phyloP scores from a whole-genome alignment of 2,888 invertebrate species.

The Phlogophora meticulosa region DNA sequence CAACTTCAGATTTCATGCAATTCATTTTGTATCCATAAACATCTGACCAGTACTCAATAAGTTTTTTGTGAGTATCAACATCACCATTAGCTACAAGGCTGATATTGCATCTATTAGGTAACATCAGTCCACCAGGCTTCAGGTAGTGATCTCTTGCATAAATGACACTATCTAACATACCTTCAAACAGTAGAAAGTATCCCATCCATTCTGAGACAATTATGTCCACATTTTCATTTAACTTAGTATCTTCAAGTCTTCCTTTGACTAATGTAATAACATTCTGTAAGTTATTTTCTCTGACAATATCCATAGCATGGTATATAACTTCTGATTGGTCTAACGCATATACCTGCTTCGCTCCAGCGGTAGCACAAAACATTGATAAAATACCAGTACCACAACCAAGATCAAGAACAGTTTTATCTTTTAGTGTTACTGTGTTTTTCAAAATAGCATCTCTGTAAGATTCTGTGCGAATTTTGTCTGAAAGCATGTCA shows the following conservation, averaged over 20 bases:
- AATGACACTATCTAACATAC: slow-evolving; percentile 98
- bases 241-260: slow-evolving; percentile 95
- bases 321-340: slow-evolving; percentile 99
- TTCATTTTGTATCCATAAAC: slow-evolving; percentile 99
- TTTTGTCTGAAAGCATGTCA: slow-evolving; percentile 97
- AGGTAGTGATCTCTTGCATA: slow-evolving; percentile 96
- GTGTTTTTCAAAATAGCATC: slow-evolving; percentile 95
- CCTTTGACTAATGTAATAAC: slow-evolving; percentile 96
- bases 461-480: slow-evolving; percentile 96
- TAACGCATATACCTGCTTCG: slow-evolving; percentile 96
- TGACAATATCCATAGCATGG: slow-evolving; percentile 98
- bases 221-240: slow-evolving; percentile 96
- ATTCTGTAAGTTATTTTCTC: slow-evolving; percentile 94
- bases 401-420: slow-evolving; percentile 98
- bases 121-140: slow-evolving; percentile 93
- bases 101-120: slow-evolving; percentile 96
- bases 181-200: slow-evolving; percentile 98
- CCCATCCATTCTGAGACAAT: slow-evolving; percentile 99
- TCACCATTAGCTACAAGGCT: slow-evolving; percentile 96
- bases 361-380: slow-evolving; percentile 99
- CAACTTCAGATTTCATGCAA: slow-evolving; percentile 96
- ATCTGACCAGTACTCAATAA: slow-evolving; percentile 97
- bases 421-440: slow-evolving; percentile 93
- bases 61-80: slow-evolving; percentile 93
- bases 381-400: slow-evolving; percentile 99